phyloP scores from a whole-genome alignment of 2,113 vertebrate genomes.

The Hiodon alosoides region DNA sequence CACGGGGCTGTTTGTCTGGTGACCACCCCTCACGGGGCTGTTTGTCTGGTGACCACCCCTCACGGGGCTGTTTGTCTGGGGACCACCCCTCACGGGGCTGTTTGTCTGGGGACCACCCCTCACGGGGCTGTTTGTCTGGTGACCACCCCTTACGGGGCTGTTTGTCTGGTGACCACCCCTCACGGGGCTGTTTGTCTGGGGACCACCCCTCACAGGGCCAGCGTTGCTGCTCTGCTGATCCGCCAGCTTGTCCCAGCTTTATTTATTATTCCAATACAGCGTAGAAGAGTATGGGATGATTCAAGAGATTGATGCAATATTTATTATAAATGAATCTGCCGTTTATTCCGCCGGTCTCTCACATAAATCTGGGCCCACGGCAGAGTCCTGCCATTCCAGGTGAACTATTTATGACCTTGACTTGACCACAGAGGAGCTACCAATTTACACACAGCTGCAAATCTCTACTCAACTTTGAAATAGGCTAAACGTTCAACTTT shows the following conservation, averaged over 20 bases:
- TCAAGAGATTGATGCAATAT: conserved; percentile 48
- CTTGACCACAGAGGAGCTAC: conserved; percentile 48
- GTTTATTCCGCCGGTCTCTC: conserved; percentile 32
- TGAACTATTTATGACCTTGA: conserved; percentile 46
- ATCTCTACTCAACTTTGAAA: conserved; percentile 41
- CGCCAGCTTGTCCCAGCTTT: neutral
- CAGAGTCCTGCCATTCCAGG: conserved; percentile 32
- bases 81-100: no score
- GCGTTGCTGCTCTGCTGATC: neutral
- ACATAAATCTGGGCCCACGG: conserved; percentile 38
- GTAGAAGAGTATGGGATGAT: conserved; percentile 22
- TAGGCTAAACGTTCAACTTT: no score
- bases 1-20: no score
- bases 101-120: neutral
- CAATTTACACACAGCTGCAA: conserved; percentile 55
- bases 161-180: neutral
- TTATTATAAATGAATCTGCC: conserved; percentile 49
- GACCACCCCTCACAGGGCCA: neutral
- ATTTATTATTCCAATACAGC: conserved; percentile 7
- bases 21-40: no score
- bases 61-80: no score
- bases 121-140: no score
- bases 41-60: neutral
- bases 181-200: no score
- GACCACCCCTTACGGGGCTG: no score